Evolutionary conservation across 2,888 invertebrate species (phyloP).

Genomic region (Itoplectis maculator): DNA sequence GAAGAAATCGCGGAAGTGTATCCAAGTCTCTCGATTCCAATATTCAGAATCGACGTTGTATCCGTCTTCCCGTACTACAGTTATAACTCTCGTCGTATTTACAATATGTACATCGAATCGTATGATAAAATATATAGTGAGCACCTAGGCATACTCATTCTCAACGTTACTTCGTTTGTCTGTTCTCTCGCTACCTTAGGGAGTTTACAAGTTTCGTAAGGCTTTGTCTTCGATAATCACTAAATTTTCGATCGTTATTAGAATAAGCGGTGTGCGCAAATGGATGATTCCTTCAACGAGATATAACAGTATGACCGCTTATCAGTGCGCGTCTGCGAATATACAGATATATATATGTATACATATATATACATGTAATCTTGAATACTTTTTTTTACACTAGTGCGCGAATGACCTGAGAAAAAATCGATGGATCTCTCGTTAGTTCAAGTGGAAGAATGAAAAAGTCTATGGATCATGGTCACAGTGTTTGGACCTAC

Average conservation of each 20-base stretch:
- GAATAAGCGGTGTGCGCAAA: conserved; percentile 9
- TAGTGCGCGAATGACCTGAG: conserved; percentile 29
- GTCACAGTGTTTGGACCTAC: conserved; percentile 66
- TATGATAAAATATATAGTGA: conserved; percentile 81
- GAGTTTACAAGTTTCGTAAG: conserved; percentile 66
- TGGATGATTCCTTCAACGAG: conserved; percentile 41
- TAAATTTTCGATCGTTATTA: conserved; percentile 11
- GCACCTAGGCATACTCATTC: conserved; percentile 72
- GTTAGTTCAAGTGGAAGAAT: conserved; percentile 24
- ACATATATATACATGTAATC: conserved; percentile 15
- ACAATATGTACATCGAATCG: conserved; percentile 79
- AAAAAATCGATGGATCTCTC: conserved; percentile 27
- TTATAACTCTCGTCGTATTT: conserved; percentile 69
- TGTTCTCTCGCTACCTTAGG: conserved; percentile 51
- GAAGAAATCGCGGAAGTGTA: conserved; percentile 60
- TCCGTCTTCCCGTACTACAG: conserved; percentile 6
- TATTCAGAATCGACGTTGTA: conserved; percentile 25
- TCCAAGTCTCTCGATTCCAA: conserved; percentile 40
- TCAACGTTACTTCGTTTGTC: conserved; percentile 62
- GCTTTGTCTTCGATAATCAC: conserved; percentile 56
- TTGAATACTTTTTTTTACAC: conserved; percentile 8
- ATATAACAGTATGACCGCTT: conserved; percentile 15
- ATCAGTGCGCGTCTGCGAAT: conserved; percentile 10
- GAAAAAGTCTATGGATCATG: conserved; percentile 65
- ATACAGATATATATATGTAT: conserved; percentile 10